Conservation (phyloP, 2,113 vertebrate species). For the Campylomormyrus numenius region DNA sequence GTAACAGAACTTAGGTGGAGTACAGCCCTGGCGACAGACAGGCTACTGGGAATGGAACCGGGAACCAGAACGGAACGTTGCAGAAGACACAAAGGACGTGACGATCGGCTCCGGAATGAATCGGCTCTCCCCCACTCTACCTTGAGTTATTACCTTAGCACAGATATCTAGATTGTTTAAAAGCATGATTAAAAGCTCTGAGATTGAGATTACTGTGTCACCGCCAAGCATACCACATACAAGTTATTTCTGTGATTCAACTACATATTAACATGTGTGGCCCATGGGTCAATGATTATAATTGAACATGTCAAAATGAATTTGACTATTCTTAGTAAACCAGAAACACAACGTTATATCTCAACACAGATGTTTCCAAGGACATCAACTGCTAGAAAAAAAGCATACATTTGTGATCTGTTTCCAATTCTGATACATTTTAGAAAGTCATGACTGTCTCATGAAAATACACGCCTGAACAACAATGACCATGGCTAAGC, state of each 20-base stretch:
- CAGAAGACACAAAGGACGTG: not conserved
- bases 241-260: not conserved
- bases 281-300: not conserved
- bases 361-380: not conserved
- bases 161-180: not conserved
- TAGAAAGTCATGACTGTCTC: not conserved
- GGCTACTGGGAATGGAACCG: not conserved
- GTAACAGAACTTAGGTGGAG: constrained; percentile 14
- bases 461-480: not conserved
- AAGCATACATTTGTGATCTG: not conserved
- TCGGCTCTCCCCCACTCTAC: not conserved
- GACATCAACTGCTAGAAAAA: not conserved
- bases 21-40: not conserved
- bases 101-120: not conserved
- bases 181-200: not conserved
- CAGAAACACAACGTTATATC: not conserved
- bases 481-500: not conserved
- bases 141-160: not conserved
- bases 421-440: not conserved
- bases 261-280: not conserved
- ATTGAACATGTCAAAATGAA: not conserved
- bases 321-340: not conserved
- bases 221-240: not conserved
- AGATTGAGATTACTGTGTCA: not conserved
- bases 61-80: not conserved